Base-by-base conservation (phyloP, 2,797 vertebrate genomes). In the Eutrigla gurnardus region DNA sequence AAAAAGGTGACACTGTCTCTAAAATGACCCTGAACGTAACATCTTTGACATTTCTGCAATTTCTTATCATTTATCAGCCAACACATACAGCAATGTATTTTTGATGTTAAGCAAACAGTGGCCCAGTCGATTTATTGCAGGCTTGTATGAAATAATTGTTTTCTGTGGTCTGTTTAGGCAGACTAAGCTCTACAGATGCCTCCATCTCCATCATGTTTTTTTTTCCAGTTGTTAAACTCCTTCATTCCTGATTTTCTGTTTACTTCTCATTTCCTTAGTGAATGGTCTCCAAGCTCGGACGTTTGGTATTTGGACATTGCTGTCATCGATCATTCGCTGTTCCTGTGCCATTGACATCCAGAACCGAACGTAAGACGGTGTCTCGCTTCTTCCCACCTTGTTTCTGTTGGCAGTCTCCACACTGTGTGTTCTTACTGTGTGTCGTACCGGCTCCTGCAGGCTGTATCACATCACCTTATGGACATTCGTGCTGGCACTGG, bases 241-340 rank as follows among this genome's bases (percentile, higher is more conserved):
- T 18, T 53, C 37, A 36, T 55, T n/a, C 7, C 47, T 33, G 9
- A 60, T 45, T 35, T 66, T 70, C 33, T 8, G 11, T 54, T 46
- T 72, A 4, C 65, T 47, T 17, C 35, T 7, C 32, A 47, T 70
- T 79, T 45, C 59, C 69, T 15, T 80, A 99, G 98, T 99, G 83
- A 99, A 99, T 46, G 97, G 96, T 53, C 97, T 99, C 65, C 97
- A 99, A 81, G 97, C 98, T 77, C 96, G 98, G 70, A 99, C 96
- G 5, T 98, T 98, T 87, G 98, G 98, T 33, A 96, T 99, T 71
- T 99, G 98, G 98, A 98, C 97, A 0, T 86, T 99, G 78, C 89
- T 99, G 39, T 96, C 97, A 0, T 98, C 97, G 0, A 96, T 98
- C 84, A 96, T 99, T 70, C 97, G 98, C 77, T 97, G 96, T 46